Conservation (phyloP, 2,888 invertebrate genomes). For the Dorcus parallelipipedus region DNA sequence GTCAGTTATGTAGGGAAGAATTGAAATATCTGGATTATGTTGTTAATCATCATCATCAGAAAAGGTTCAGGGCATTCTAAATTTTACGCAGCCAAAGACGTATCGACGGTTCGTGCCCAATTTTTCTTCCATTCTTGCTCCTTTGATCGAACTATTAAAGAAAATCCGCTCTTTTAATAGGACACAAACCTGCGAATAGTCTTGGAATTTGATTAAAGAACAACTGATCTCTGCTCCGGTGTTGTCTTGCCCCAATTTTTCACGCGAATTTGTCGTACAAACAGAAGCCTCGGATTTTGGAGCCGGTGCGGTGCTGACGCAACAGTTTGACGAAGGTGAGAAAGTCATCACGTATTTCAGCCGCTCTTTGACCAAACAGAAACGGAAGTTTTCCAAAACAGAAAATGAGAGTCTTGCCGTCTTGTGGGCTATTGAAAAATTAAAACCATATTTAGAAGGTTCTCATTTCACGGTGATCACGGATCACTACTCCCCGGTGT, state of each 20-base stretch:
- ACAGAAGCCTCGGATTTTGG: too few relatives aligned
- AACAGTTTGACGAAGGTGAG: slow-evolving; percentile 21
- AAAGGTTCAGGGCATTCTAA: too few relatives aligned
- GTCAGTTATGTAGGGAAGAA: too few relatives aligned
- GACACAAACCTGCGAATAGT: too few relatives aligned
- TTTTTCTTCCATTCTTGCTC: too few relatives aligned
- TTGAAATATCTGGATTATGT: too few relatives aligned
- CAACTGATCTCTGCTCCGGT: slow-evolving; percentile 18
- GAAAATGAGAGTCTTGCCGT: slow-evolving; percentile 23
- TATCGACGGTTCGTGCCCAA: too few relatives aligned
- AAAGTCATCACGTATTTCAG: slow-evolving; percentile 17
- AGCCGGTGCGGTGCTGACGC: slow-evolving; percentile 19
- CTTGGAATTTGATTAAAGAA: too few relatives aligned
- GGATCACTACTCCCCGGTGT: slow-evolving; percentile 5
- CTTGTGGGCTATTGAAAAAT: slow-evolving; percentile 23
- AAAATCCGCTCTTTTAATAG: too few relatives aligned
- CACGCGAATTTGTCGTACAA: slow-evolving; percentile 8
- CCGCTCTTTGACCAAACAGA: slow-evolving; percentile 16
- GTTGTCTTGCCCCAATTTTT: slow-evolving; percentile 25
- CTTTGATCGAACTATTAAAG: too few relatives aligned
- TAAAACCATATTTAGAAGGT: slow-evolving; percentile 4
- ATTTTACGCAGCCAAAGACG: too few relatives aligned
- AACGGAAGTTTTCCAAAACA: slow-evolving; percentile 20
- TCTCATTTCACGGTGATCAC: background rate
- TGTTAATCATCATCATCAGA: too few relatives aligned